Base-by-base conservation (phyloP, 2,797 vertebrate species). In the Danionella dracula region DNA sequence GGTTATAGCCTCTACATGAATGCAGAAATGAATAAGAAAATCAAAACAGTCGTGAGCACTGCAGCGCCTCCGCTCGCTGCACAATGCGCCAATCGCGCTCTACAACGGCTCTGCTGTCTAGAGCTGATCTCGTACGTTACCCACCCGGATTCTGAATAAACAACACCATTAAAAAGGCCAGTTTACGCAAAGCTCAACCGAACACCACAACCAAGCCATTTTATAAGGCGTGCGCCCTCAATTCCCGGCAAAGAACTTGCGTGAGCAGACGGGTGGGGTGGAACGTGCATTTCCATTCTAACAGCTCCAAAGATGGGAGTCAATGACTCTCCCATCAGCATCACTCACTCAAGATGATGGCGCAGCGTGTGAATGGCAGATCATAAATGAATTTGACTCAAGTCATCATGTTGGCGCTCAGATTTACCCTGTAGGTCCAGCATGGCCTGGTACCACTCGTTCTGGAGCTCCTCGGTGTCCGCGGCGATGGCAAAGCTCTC, bases 401-500 rank as follows among this genome's bases (percentile, higher is more conserved):
- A 5, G 27, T 40, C 9, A 34, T 16, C 66, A 51, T 21, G 35
- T 55, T 57, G 37, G 37, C 5, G 71, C 90, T 91, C 84, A 91
- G 89, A 89, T 83, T 87, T 84, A 82, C 83, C 83, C 72, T 89
- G 89, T 27, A 91, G 88, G 77, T 92, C 86, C 79, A 88, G 80
- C 83, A 92, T 86, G 44, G 91, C 89, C 31, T 85, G 82, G 86
- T 90, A 91, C 91, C 92, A 93, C n/a, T 82, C 85, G 15, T 89
- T 81, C 72, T 91, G 91, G 82, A 90, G 80, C 70, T 86, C 89
- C 68, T 91, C 89, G 23, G 79, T 88, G 78, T 92, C 92, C 0
- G 89, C 91, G 5, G 88, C 91, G 71, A 93, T 82, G 54, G 90
- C 86, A 74, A 92, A 90, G 82, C 90, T 92, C 86, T 92, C 88